Evolutionary conservation across 2,113 vertebrate species (phyloP).

Genomic region (Capra hircus): DNA sequence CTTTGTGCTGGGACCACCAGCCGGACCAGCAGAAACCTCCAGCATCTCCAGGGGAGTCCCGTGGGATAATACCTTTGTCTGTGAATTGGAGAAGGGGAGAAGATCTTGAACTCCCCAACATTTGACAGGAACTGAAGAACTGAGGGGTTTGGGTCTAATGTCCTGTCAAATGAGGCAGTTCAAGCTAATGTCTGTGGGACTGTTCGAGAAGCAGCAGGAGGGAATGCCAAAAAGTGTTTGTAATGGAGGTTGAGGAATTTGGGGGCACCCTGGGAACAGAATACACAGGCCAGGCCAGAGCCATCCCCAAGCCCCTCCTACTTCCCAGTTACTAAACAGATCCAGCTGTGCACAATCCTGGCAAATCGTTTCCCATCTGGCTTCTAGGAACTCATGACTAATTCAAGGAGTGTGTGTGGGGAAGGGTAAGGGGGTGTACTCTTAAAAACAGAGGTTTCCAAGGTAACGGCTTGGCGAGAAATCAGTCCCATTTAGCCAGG

Average conservation of each 20-base stretch:
- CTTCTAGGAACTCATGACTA: constrained; percentile 64
- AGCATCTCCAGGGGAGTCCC: neutral
- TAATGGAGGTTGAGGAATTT: neutral
- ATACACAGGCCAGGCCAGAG: constrained; percentile 3
- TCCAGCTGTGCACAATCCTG: constrained; percentile 42
- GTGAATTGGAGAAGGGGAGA: neutral
- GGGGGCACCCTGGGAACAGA: constrained; percentile 4
- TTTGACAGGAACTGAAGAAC: neutral
- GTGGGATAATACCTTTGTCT: neutral
- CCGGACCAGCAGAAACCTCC: neutral
- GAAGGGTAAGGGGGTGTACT: neutral
- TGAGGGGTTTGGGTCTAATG: neutral
- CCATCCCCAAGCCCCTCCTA: constrained; percentile 5
- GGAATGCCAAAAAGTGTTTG: neutral
- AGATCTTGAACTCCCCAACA: neutral
- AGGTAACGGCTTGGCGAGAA: constrained; percentile 7
- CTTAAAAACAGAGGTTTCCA: constrained; percentile 65
- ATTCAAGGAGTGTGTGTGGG: constrained; percentile 25
- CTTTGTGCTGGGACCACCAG: neutral
- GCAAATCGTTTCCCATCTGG: constrained; percentile 3
- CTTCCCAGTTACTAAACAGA: constrained; percentile 29
- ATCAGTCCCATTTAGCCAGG: neutral
- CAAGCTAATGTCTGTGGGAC: neutral
- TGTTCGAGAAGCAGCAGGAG: neutral
- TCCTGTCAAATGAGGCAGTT: neutral